Evolutionary conservation across 2,888 invertebrate genomes (phyloP), one percentile per base, ranked within the genome.

Genomic region (Caradrina kadenii): DNA sequence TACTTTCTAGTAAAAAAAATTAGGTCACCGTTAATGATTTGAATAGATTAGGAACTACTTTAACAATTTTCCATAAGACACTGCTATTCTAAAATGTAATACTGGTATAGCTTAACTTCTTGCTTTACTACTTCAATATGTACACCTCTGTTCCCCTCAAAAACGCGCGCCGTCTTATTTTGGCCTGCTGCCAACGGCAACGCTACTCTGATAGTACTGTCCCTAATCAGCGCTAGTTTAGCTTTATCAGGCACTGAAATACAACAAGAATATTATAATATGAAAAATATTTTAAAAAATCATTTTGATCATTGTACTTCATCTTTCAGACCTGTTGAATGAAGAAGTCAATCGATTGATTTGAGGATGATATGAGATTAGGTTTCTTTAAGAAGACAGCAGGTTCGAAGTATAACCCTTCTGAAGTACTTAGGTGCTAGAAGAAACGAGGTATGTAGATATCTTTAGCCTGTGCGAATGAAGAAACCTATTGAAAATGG

Each of bases 211-310:
- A 59, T 26, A 45, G 13, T 48, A 13, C 59, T 59, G 22, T 59
- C 59, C 26, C 45, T 45, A n/a, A 59, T 48, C 26, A 59, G n/a
- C 0, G 59, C 22, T 4, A 59, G n/a, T 48, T 59, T 59, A 1
- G 59, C 45, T 59, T n/a, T 59, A 13, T 59, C 45, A n/a, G 59
- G 59, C 26, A 59, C 59, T 59, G 59, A 8, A 59, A 59, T 26
- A 26, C 4, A 26, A 26, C 26, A 26, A 26, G 26, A 26, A 4
- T 4, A 26, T n/a, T n/a, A 45, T n/a, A 26, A 5, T n/a, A 48
- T 6, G 6, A 6, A 2, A 10, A 49, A 6, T 45, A 45, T 17
- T 45, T 45, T 45, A 17, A 17, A 15, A 17, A 45, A 15, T 17
- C 17, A 17, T 45, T 17, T 17, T 17, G 42, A 45, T 17, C 2